phyloP scores from a whole-genome alignment of 64 coral and sea anemone genomes.

The Actinia tenebrosa region DNA sequence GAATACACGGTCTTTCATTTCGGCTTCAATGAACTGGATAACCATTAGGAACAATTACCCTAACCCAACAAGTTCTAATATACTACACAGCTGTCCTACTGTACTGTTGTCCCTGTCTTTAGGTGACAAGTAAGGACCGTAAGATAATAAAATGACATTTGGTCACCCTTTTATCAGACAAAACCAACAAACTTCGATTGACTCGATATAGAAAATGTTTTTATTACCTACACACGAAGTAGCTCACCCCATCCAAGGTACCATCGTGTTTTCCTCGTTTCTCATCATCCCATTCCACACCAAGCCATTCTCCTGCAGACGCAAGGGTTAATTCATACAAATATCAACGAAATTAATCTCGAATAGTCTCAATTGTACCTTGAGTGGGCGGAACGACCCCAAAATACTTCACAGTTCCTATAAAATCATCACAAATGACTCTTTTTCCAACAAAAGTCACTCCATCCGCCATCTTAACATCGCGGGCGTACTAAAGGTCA shows the following conservation, averaged over 20 bases:
- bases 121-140: too few species aligned
- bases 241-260: conserved; percentile 74
- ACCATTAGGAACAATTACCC: too few species aligned
- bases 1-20: too few species aligned
- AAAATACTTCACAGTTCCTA: conserved; percentile 70
- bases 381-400: conserved; percentile 75
- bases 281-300: conserved; percentile 88
- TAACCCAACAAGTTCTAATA: too few species aligned
- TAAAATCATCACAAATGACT: conserved; percentile 71
- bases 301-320: conserved; percentile 77
- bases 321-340: neutral
- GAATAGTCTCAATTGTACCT: neutral
- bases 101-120: too few species aligned
- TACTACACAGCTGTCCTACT: too few species aligned
- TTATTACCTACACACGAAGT: conserved; percentile 82
- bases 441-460: conserved; percentile 41
- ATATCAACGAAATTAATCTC: neutral
- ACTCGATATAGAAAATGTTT: too few species aligned
- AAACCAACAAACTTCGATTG: too few species aligned
- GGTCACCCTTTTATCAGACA: too few species aligned
- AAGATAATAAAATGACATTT: too few species aligned
- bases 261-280: conserved; percentile 93
- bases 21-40: too few species aligned
- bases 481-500: neutral
- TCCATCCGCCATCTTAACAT: conserved; percentile 61